Base-by-base conservation (phyloP, 2,797 vertebrate genomes). In the Eulemur albifrons region DNA sequence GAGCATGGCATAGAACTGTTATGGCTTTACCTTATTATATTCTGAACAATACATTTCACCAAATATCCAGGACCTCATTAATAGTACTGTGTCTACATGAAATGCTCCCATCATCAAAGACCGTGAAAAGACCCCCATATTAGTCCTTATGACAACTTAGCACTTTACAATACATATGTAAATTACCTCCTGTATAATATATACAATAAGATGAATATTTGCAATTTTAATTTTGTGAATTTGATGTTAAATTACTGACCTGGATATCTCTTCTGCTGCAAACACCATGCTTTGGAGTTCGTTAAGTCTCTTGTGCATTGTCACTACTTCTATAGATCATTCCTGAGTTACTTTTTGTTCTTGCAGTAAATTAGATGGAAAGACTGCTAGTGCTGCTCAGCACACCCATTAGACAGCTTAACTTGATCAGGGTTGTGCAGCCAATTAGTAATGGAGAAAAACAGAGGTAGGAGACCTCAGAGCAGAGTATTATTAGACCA, bases 331-430 rank as follows among this genome's bases (percentile, higher is more conserved):
- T 67, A 20, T 65, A 94, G 84, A 82, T 96, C 73, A 96, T 81
- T 92, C 67, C 40, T 88, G 77, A 90, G 43, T 93, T 87, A 93
- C 76, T 93, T 90, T 95, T 92, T 61, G 92, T 88, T 88, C 88
- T 69, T 85, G 17, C 30, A 79, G 94, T 90, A 95, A 96, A 97
- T 94, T 97, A 96, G 50, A 90, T 75, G 88, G 95, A 96, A 96
- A 92, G 96, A 95, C 81, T 93, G 69, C 72, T 45, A 94, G 45
- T 48, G 13, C 50, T 77, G 63, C 50, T 91, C 84, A 94, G 54
- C 7, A 73, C 30, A 76, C 93, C 70, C 94, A 82, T 30, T 90
- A 95, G 95, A 88, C 85, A 80, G 57, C 25, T 76, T 85, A 94
- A 95, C 85, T 92, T 70, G 88, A 95, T 92, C 80, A 81, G 57